Evolutionary conservation across 2,888 invertebrate species (phyloP).

Genomic region (Busseola fusca): DNA sequence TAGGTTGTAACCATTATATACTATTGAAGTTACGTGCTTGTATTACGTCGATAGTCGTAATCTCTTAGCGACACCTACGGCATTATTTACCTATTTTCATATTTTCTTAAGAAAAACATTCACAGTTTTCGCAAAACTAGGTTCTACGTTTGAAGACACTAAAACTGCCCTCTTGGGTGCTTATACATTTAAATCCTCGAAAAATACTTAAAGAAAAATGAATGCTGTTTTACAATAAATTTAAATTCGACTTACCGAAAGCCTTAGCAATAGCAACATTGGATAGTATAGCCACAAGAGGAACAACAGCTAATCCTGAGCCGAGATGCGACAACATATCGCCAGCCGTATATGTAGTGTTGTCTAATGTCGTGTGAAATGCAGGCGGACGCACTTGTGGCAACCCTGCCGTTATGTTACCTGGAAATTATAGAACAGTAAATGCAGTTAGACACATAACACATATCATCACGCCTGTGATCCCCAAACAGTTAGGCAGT

Average conservation of each 20-base stretch:
- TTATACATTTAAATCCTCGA: background rate
- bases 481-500: background rate
- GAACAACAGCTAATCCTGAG: constrained; percentile 91
- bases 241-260: constrained; percentile 90
- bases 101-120: background rate
- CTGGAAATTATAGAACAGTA: constrained; percentile 69
- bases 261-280: constrained; percentile 96
- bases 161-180: background rate
- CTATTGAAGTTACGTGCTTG: constrained; percentile 8
- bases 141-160: background rate
- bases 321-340: constrained; percentile 91
- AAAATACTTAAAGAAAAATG: background rate
- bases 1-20: background rate
- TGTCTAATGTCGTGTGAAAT: constrained; percentile 84
- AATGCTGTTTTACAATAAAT: background rate
- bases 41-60: background rate
- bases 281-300: constrained; percentile 92
- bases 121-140: background rate
- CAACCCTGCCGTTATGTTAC: constrained; percentile 90
- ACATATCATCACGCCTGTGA: background rate
- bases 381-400: constrained; percentile 88
- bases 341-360: constrained; percentile 84
- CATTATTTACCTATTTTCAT: background rate
- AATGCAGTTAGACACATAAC: background rate
- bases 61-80: background rate